Evolutionary conservation across 2,888 invertebrate species (phyloP), one percentile per base, ranked within the genome.

Genomic region (Trichacis sp.): DNA sequence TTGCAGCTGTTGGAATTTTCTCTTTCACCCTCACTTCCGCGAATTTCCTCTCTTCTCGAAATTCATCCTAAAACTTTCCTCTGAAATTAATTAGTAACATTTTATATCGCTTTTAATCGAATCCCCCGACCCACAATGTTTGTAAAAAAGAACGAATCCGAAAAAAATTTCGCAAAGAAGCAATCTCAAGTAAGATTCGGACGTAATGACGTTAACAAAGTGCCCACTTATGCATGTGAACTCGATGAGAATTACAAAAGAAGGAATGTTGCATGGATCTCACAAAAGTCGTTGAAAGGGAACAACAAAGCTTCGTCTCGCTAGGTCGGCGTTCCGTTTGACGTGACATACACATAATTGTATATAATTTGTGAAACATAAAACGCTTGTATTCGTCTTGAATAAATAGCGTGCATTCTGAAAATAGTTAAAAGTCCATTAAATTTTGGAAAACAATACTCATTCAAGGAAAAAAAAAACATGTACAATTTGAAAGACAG

Each of bases 231-330:
- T 65, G 65, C 61, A 57, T 48, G 50, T 53, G 57, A 24, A 53
- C 56, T 61, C 58, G 58, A 58, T 58, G 47, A 47, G 20, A 51
- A 47, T 62, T 66, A 62, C 58, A 58, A 62, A 66, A 66, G 48
- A 54, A 62, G 53, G 33, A 24, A 24, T 24, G 61, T 62, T 55
- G 55, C 51, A 29, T 47, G 58, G 36, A 62, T 61, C 58, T 61
- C 20, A 20, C 46, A 42, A 17, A 54, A 56, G 49, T 58, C 58
- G 51, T 57, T 66, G 54, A 52, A 47, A 54, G 50, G 58, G 66
- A 62, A 66, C 61, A 48, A 62, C 57, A 58, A 62, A 58, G 49
- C 19, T 58, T 61, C 54, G 66, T 62, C 61, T 62, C 58, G 66
- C 55, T 57, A 61, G 51, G 61, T 12, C 54, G 55, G 58, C 66